Percentiles rank a stretch among this genome's conserved stretches.
Evolutionary conservation across 2,113 vertebrate genomes (phyloP).

Genomic region (Dinomys branickii): DNA sequence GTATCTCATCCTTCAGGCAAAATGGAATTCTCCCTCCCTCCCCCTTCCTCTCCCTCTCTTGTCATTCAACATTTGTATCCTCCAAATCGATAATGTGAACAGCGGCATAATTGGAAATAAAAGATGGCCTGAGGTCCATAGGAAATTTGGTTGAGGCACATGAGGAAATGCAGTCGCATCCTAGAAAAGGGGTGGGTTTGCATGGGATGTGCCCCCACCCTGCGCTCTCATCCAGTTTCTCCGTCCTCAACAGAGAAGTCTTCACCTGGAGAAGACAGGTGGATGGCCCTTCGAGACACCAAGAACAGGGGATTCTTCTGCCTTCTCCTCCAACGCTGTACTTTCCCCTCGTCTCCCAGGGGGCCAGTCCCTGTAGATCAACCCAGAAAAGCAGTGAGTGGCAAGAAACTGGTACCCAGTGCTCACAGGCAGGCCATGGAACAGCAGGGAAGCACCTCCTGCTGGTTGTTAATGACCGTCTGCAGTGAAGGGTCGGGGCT

Average conservation of each 20-base stretch:
- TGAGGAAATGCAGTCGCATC: not conserved
- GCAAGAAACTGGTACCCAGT: accelerated
- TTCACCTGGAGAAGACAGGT: not conserved
- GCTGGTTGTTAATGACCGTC: not conserved
- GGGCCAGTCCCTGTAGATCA: not conserved
- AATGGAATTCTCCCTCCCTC: conserved; percentile 60
- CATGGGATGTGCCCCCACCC: not conserved
- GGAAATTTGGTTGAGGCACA: conserved; percentile 46
- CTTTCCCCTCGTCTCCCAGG: not conserved
- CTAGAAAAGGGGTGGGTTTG: not conserved
- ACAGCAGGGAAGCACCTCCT: not conserved
- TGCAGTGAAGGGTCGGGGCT: accelerated
- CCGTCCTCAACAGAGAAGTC: not conserved
- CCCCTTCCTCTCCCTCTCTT: conserved; percentile 9
- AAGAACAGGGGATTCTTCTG: not conserved
- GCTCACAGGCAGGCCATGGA: no score
- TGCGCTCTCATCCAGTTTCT: accelerated
- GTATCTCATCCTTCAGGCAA: conserved; percentile 71
- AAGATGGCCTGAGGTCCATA: conserved; percentile 80
- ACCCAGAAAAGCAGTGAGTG: not conserved
- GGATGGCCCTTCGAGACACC: no score
- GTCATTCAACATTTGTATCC: conserved; percentile 71
- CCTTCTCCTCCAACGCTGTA: not conserved
- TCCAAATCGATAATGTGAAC: conserved; percentile 78
- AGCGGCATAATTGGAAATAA: conserved; percentile 78